Evolutionary conservation across 2,113 vertebrate genomes (phyloP), one percentile per base, ranked within the genome.

Genomic region (Chionodraco myersi): DNA sequence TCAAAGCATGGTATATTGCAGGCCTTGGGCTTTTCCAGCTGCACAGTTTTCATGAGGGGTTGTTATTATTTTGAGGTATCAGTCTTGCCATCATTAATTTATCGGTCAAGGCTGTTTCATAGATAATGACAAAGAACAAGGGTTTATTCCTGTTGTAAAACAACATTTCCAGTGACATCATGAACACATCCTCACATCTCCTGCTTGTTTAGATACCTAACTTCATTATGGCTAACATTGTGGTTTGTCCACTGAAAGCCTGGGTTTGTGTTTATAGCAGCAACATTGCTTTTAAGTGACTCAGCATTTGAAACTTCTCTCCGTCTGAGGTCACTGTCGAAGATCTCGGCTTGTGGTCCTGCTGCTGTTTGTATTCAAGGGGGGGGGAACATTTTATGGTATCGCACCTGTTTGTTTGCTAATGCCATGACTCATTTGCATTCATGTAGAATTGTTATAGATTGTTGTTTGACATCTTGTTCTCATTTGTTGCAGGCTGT

Each of bases 391-490:
- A 18, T 73, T 84, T 88, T 84, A 82, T 88, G 67, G 67, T 21
- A 70, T 77, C 68, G 67, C 91, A 92, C 88, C 90, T 91, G 86
- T 82, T 87, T 89, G 84, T 90, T 89, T 88, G 79, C 79, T 87
- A 67, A 77, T 51, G 62, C 77, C 58, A 77, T 80, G 72, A 85
- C 69, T 91, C 82, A 80, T 83, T 86, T 85, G 60, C 53, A 77
- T 83, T 58, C 61, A 66, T 75, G 58, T 77, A 70, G 44, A 23
- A 52, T 68, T 68, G 54, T 78, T 83, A 36, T 3, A 57, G 57
- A 59, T 26, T 66, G 53, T 68, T 69, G 45, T 68, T 49, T 10
- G 41, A 59, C 78, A 84, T 84, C 75, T 86, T 83, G 76, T 70
- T 87, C 48, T 86, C 52, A 80, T 89, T 76, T 79, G 65, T 57